Base-by-base conservation (phyloP, 2,113 vertebrate species). In the Antennarius striatus region DNA sequence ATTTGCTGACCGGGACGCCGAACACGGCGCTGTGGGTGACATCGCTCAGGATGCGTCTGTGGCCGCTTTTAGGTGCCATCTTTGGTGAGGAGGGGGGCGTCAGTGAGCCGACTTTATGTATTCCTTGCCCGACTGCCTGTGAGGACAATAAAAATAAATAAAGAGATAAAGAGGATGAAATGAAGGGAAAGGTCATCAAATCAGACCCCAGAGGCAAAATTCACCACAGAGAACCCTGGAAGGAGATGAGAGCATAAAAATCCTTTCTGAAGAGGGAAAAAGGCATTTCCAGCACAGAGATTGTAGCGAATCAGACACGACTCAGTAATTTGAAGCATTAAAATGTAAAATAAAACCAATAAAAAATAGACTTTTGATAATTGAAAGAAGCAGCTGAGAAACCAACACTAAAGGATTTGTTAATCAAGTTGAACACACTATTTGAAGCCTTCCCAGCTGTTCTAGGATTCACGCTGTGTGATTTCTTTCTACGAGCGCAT, bases 21-120 rank as follows among this genome's bases (percentile, higher is more conserved):
- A 98, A 99, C 29, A 99, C 94, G 0, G 97, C 92, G 3, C 98
- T 99, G 91, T 98, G 97, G 13, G 98, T 99, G 78, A 99, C 96
- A 0, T 99, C 98, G 9, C 97, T 99, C 74, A 99, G 92, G 79
- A 99, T 99, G 72, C 98, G 92, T 70, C 98, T 85, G 88, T 99
- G 98, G 12, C 98, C 96, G 0, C 94, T 94, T 3, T 96, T 95
- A 8, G 96, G 91, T 17, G 95, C 94, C 0, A 93, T 93, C 92
- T 98, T 99, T 43, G 97, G 98, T 5, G 98, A 99, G 0, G 96
- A 98, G 0, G 97, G 98, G 1, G 98, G 98, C 0, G 98, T 99
- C 71, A 98, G 91, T n/a, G 96, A 96, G 72, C 95, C 94, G 11
- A 91, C 77, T 90, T 96, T 98, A 83, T 95, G 94, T 0, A 92